phyloP scores from a whole-genome alignment of 1,140 invertebrate genomes.

The Armadillidium nasatum region DNA sequence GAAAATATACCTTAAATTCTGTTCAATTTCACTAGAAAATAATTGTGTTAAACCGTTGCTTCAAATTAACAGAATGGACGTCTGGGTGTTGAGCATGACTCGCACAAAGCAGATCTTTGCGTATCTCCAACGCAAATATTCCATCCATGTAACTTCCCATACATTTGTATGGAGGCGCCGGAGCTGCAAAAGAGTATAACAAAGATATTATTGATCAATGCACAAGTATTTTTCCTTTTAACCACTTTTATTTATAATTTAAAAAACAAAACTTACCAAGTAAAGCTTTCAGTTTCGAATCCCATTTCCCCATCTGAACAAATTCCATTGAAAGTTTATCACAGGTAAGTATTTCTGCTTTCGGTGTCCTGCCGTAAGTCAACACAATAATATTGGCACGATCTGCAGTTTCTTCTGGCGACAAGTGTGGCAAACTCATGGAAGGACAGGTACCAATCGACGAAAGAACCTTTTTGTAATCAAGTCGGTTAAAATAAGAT shows the following conservation, averaged over 20 bases:
- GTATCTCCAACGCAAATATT: conserved; percentile 66
- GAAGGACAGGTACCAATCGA: background rate
- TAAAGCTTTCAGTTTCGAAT: conserved; percentile 64
- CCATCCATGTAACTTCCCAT: conserved; percentile 73
- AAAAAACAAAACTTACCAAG: conserved; percentile 55
- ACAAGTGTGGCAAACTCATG: conserved; percentile 16
- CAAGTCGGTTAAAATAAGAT: background rate
- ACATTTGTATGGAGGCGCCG: conserved; percentile 66
- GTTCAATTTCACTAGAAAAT: too few species aligned
- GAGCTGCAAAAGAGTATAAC: conserved; percentile 54
- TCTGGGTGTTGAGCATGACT: background rate
- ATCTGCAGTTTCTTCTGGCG: conserved; percentile 18
- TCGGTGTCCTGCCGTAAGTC: conserved; percentile 52
- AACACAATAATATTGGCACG: conserved; percentile 31
- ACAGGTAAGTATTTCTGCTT: conserved; percentile 74
- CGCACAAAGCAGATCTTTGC: conserved; percentile 51
- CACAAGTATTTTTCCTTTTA: background rate
- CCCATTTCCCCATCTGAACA: conserved; percentile 56
- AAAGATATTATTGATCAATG: conserved; percentile 7
- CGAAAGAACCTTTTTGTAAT: conserved; percentile 10
- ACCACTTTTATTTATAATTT: too few species aligned
- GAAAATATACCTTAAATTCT: too few species aligned
- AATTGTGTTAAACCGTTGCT: too few species aligned
- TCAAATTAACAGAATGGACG: background rate
- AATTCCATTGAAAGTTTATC: conserved; percentile 69